phyloP scores from a whole-genome alignment of 2,113 vertebrate genomes.

The Cyanoliseus patagonus region DNA sequence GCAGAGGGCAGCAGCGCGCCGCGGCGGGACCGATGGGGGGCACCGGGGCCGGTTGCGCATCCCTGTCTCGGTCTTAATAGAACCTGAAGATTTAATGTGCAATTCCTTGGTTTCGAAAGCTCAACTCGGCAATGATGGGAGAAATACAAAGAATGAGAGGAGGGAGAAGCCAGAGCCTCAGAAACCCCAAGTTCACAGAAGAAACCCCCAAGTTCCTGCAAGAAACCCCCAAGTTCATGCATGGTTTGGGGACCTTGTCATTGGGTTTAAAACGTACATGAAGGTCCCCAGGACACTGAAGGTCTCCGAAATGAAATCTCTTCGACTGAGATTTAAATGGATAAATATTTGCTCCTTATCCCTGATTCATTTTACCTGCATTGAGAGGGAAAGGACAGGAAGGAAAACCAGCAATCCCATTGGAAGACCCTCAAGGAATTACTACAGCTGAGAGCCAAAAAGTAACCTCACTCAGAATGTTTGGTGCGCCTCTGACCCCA shows the following conservation, averaged over 20 bases:
- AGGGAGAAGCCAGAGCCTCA: background rate
- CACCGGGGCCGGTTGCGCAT: background rate
- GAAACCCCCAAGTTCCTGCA: background rate
- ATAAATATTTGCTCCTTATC: background rate
- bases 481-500: background rate
- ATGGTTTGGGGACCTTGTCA: background rate
- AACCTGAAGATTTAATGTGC: rapidly evolving
- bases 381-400: background rate
- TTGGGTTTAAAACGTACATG: rapidly evolving
- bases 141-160: no score
- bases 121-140: rapidly evolving
- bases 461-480: background rate
- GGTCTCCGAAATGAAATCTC: background rate
- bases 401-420: background rate
- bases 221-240: background rate
- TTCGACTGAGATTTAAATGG: background rate
- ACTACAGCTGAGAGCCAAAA: background rate
- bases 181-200: background rate
- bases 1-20: conserved; percentile 68
- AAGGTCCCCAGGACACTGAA: rapidly evolving
- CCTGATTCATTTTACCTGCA: background rate
- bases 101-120: rapidly evolving
- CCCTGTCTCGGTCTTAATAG: rapidly evolving
- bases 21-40: background rate
- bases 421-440: background rate